Base-by-base conservation (phyloP, 2,797 vertebrate genomes). In the Danio kyathit region DNA sequence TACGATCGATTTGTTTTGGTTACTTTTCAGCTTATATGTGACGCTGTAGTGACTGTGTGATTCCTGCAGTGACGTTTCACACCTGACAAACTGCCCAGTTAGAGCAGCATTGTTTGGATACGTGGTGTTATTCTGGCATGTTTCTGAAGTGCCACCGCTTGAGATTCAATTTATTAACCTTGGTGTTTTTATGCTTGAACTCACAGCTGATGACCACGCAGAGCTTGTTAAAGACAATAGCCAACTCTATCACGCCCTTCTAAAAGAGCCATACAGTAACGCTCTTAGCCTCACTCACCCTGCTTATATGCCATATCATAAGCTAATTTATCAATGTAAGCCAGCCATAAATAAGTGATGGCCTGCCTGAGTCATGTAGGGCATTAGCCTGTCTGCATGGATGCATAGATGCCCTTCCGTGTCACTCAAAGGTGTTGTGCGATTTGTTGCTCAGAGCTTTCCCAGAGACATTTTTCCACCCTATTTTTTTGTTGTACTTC, bases 361-460 rank as follows among this genome's bases (percentile, higher is more conserved):
- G 40, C 29, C 19, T 57, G 51, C 19, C 41, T 80, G 78, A 57
- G 70, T 65, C 78, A 80, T 74, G 14, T 66, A 80, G 49, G 40
- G 19, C 78, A 65, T 80, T 80, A 64, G 49, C 19, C 38, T 46
- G 69, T 80, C 16, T 80, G 77, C 59, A 63, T 73, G 77, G n/a
- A 73, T 80, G 78, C 60, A 64, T 57, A 74, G 59, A 80, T 80
- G 60, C 78, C 70, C 70, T 60, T 57, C 16, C 6, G 1, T 49
- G 21, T 57, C 78, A 80, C 60, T 80, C 78, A 80, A 46, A 80
- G 51, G 48, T 72, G 14, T 52, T 21, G 54, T 59, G 19, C 60
- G 76, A 78, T 78, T 70, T 63, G 29, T 63, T 71, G 38, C 67
- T 52, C 17, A 0, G 48, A 79, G 56, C 67, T 70, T 52, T 71